These are phyloP conservation scores for Meta bourneti DNA, from an alignment of 2,888 invertebrate genomes.

Conservation along the genomic window DNA sequence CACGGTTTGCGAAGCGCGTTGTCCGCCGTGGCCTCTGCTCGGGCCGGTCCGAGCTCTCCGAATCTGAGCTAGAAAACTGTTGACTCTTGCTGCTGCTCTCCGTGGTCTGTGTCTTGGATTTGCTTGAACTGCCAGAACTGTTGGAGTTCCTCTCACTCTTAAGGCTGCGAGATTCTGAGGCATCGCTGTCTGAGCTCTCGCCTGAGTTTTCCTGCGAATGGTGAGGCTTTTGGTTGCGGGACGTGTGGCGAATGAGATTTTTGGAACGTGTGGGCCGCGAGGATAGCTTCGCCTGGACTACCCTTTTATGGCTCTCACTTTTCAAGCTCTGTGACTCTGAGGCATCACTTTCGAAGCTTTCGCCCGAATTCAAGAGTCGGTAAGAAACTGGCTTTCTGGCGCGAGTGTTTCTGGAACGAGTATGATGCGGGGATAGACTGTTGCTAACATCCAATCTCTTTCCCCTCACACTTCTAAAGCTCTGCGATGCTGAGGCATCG, in stretches of 20 bases:
- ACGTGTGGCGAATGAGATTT: not conserved
- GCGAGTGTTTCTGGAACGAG: not conserved
- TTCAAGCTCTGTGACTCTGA: not conserved
- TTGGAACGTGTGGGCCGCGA: conserved; percentile 1
- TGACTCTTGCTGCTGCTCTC: conserved; percentile 19
- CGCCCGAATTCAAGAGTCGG: conserved; percentile 16
- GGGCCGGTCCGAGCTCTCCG: not conserved
- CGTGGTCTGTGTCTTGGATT: conserved; percentile 26
- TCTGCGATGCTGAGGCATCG: conserved; percentile 17
- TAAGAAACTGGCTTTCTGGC: conserved; percentile 6
- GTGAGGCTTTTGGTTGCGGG: not conserved
- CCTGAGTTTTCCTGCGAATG: conserved; percentile 18
- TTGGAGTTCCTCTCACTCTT: conserved; percentile 34
- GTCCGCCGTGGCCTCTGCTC: conserved; percentile 11
- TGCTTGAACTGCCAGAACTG: conserved; percentile 38
- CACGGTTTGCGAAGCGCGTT: conserved; percentile 68
- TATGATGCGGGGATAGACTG: not conserved
- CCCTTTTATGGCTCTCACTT: not conserved
- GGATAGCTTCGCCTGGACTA: not conserved
- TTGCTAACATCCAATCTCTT: not conserved
- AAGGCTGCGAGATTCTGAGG: conserved; percentile 18
- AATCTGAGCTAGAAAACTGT: conserved; percentile 36
- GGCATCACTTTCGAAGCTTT: conserved; percentile 39
- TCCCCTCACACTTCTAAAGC: not conserved
- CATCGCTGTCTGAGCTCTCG: conserved; percentile 33